Conservation (phyloP, 2,113 vertebrate species). For the Limnothrissa miodon region DNA sequence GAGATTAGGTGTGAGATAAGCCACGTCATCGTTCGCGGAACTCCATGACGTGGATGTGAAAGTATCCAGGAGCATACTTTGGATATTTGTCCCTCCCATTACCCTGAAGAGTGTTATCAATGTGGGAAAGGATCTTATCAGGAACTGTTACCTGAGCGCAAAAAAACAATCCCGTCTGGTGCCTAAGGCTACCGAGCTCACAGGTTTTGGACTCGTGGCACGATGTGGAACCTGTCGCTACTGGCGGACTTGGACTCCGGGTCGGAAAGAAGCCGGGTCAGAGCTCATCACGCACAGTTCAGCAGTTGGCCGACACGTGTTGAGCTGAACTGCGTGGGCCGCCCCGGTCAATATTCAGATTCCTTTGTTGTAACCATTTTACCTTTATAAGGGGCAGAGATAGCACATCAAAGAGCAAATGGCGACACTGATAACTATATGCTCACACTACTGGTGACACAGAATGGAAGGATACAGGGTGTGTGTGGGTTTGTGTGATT, state of each 20-base stretch:
- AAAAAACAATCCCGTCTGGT: neutral
- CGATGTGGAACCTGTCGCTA: neutral
- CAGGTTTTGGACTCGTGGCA: neutral
- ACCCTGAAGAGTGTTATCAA: neutral
- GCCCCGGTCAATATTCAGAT: conserved; percentile 42
- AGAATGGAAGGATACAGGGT: conserved; percentile 39
- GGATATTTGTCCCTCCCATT: neutral
- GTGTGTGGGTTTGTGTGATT: conserved; percentile 17
- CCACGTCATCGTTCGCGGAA: neutral
- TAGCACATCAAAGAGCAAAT: conserved; percentile 43
- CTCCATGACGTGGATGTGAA: neutral
- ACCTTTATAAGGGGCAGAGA: conserved; percentile 44
- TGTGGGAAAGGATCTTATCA: conserved; percentile 4
- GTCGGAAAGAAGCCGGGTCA: neutral
- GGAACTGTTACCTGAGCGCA: neutral
- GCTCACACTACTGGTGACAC: conserved; percentile 25
- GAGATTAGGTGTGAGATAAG: neutral
- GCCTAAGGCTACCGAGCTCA: neutral
- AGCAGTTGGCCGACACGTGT: conserved; percentile 18
- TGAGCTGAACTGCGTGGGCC: conserved; percentile 22
- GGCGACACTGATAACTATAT: conserved; percentile 41
- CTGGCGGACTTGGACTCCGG: neutral
- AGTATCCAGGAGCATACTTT: neutral
- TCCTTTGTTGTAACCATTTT: conserved; percentile 35
- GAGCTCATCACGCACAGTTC: neutral